These are phyloP conservation scores for Sceliomorpha sp. DNA, from an alignment of 2,888 invertebrate species.

Conservation along the genomic window DNA sequence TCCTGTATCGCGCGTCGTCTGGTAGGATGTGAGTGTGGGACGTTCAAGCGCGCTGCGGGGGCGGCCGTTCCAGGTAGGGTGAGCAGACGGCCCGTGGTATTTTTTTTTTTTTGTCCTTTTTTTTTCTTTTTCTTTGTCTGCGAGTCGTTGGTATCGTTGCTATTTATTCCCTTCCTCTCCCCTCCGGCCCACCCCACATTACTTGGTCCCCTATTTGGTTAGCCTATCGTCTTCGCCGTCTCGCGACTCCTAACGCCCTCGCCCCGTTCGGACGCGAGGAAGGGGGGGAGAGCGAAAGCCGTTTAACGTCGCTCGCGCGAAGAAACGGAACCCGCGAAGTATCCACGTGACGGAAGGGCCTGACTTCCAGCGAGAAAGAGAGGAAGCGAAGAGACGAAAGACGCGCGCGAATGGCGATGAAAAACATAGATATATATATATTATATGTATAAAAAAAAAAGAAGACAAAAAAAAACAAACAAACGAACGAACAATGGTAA, in stretches of 20 bases:
- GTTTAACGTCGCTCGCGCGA: background rate
- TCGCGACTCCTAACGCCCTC: slow-evolving; percentile 31
- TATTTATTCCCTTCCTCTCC: slow-evolving; percentile 41
- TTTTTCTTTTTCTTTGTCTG: no score
- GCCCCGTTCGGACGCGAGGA: slow-evolving; percentile 44
- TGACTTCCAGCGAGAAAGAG: background rate
- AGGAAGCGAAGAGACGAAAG: background rate
- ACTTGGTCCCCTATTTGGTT: slow-evolving; percentile 27
- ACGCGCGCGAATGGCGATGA: background rate
- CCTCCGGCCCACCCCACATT: slow-evolving; percentile 39
- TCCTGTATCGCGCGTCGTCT: no score
- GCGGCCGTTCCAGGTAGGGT: no score
- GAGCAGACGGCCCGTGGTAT: no score
- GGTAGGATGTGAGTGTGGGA: no score
- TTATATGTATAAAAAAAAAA: no score
- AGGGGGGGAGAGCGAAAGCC: slow-evolving; percentile 26
- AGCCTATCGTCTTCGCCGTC: slow-evolving; percentile 37
- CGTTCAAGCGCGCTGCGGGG: no score
- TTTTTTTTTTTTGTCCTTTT: no score
- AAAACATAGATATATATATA: no score
- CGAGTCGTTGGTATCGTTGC: slow-evolving; percentile 26
- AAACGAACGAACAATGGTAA: slow-evolving; percentile 12
- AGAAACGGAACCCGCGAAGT: background rate
- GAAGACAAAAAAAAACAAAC: no score
- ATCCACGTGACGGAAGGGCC: background rate